Evolutionary conservation across 2,888 invertebrate genomes (phyloP).

Genomic region (Drosophila leonis): DNA sequence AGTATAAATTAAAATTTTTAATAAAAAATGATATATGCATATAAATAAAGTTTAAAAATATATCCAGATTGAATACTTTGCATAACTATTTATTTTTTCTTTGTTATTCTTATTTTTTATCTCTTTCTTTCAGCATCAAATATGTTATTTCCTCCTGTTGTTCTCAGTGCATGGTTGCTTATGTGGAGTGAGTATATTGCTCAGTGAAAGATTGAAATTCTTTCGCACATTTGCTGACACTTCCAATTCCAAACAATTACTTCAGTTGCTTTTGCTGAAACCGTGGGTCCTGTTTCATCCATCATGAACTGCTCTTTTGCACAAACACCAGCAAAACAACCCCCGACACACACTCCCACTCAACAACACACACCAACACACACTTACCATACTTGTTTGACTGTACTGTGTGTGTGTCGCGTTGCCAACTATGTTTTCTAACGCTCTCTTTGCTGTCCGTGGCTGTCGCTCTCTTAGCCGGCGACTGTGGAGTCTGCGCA

Average conservation of each 20-base stretch:
- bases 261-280: constrained; percentile 24
- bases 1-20: too few species aligned
- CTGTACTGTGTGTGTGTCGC: constrained; percentile 18
- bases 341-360: constrained; percentile 24
- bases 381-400: neutral
- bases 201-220: constrained; percentile 37
- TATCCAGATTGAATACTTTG: too few species aligned
- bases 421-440: constrained; percentile 49
- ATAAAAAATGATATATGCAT: too few species aligned
- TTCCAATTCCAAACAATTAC: constrained; percentile 46
- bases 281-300: constrained; percentile 39
- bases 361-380: constrained; percentile 3
- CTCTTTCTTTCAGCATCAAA: neutral
- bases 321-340: constrained; percentile 40
- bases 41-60: too few species aligned
- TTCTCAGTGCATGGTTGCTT: constrained; percentile 14
- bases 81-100: too few species aligned
- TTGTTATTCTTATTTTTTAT: too few species aligned
- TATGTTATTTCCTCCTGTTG: neutral
- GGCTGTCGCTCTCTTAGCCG: constrained; percentile 18
- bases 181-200: neutral
- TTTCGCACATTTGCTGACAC: constrained; percentile 58
- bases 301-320: constrained; percentile 25
- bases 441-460: constrained; percentile 11
- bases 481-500: constrained; percentile 51